These are phyloP conservation scores for Sapayoa aenigma DNA, from an alignment of 2,113 vertebrate species.

Conservation along the genomic window DNA sequence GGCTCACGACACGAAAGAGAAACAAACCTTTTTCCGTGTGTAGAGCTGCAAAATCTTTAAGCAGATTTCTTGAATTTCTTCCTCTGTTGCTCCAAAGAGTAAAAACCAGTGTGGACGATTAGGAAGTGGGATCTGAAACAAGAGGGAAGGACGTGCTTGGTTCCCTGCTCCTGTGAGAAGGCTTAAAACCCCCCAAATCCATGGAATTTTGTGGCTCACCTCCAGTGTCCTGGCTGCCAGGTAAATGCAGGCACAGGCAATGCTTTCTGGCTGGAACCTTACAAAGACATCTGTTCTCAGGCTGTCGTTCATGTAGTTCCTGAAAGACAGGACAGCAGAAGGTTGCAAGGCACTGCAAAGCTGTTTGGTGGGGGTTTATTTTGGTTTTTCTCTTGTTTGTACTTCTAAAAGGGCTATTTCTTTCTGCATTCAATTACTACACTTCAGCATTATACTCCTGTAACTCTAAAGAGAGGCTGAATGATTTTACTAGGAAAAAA, in stretches of 20 bases:
- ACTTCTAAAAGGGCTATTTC: not conserved
- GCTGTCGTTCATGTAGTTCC: constrained; percentile 92
- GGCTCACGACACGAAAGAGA: not conserved
- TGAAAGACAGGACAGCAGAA: constrained; percentile 49
- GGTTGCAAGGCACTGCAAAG: not conserved
- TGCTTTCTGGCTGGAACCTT: constrained; percentile 83
- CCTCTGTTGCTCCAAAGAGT: constrained; percentile 81
- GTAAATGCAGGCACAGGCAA: constrained; percentile 86
- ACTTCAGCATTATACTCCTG: constrained; percentile 19
- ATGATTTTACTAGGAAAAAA: not conserved
- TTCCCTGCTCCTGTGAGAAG: not conserved
- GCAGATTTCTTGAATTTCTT: constrained; percentile 84
- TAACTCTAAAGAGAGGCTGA: constrained; percentile 28
- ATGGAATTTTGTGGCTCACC: constrained; percentile 58
- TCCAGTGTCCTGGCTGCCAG: constrained; percentile 82
- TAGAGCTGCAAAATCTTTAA: constrained; percentile 80
- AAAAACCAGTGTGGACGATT: constrained; percentile 86
- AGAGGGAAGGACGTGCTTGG: not conserved
- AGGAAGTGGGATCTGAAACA: constrained; percentile 82
- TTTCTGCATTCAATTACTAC: constrained; percentile 43
- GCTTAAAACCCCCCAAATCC: not conserved
- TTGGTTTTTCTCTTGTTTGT: not conserved
- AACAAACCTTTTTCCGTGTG: constrained; percentile 77
- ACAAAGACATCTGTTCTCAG: constrained; percentile 86
- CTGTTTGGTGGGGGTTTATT: not conserved